Percentiles rank a stretch among this genome's conserved stretches.
Evolutionary conservation across 2,888 invertebrate species (phyloP).

Genomic region (Machimus rusticus): DNA sequence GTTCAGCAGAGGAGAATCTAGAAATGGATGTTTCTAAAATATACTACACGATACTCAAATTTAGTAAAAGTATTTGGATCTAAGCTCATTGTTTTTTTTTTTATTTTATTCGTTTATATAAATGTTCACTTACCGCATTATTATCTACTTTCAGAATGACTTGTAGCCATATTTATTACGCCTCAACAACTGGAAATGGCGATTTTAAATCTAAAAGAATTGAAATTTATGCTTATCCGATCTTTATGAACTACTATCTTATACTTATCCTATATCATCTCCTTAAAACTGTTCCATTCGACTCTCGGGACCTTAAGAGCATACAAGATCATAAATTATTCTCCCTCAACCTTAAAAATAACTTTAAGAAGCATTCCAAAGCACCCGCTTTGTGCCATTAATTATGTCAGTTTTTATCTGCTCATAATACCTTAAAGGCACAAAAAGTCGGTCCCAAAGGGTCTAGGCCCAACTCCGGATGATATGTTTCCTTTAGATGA

Average conservation of each 20-base stretch:
- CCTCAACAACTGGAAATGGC: not conserved
- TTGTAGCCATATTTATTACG: not conserved
- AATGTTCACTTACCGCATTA: not conserved
- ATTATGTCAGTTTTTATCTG: not conserved
- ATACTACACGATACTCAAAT: no score
- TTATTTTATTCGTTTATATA: not conserved
- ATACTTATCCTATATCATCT: not conserved
- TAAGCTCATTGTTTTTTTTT: no score
- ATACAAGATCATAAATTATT: not conserved
- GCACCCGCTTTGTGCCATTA: not conserved
- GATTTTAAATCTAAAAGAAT: not conserved
- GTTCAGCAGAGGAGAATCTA: no score
- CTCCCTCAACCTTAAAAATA: not conserved
- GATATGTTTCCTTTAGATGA: slow-evolving; percentile 24
- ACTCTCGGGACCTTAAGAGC: not conserved
- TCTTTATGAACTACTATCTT: not conserved
- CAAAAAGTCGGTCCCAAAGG: slow-evolving; percentile 28
- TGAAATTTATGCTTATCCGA: not conserved
- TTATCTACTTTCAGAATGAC: not conserved
- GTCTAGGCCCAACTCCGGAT: not conserved
- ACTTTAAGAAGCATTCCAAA: not conserved
- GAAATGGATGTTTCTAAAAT: no score
- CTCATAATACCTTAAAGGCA: not conserved
- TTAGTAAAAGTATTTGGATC: no score
- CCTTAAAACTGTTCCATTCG: not conserved